Conservation (phyloP, 2,113 vertebrate species). For the Phrynocephalus versicolor region DNA sequence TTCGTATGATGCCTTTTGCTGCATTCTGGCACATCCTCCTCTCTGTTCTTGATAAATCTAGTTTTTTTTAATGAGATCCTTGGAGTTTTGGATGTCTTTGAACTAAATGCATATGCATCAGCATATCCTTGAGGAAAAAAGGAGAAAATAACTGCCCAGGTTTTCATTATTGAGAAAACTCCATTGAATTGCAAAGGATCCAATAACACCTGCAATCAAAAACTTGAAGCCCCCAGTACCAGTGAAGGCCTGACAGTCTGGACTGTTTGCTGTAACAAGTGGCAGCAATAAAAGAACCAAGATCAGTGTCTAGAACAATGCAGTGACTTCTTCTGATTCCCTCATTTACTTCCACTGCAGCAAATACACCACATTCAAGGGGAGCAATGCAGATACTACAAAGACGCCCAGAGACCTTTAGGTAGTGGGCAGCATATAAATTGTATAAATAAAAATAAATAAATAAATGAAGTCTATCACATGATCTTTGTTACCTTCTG, state of each 20-base stretch:
- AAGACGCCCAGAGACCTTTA: no score
- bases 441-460: no score
- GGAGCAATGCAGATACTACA: constrained; percentile 45
- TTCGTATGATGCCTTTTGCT: constrained; percentile 1
- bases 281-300: background rate
- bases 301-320: background rate
- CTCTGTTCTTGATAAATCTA: constrained; percentile 5
- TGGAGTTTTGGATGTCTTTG: background rate
- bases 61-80: constrained; percentile 23
- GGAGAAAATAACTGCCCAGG: background rate
- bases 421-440: no score
- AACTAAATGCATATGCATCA: constrained; percentile 11
- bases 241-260: background rate
- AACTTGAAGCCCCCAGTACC: background rate
- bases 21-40: background rate
- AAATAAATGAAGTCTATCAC: no score
- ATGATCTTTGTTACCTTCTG: constrained; percentile 44
- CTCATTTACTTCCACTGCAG: constrained; percentile 27
- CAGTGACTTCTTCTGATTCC: background rate
- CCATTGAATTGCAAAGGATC: background rate
- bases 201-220: background rate
- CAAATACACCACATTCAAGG: constrained; percentile 35
- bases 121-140: constrained; percentile 10
- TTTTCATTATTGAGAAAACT: constrained; percentile 6
- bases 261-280: background rate